A percentile compares a stretch with the other conserved stretches of the same genome.
These are phyloP conservation scores for Biston stratarius DNA, from an alignment of 2,888 invertebrate species.

Conservation along the genomic window DNA sequence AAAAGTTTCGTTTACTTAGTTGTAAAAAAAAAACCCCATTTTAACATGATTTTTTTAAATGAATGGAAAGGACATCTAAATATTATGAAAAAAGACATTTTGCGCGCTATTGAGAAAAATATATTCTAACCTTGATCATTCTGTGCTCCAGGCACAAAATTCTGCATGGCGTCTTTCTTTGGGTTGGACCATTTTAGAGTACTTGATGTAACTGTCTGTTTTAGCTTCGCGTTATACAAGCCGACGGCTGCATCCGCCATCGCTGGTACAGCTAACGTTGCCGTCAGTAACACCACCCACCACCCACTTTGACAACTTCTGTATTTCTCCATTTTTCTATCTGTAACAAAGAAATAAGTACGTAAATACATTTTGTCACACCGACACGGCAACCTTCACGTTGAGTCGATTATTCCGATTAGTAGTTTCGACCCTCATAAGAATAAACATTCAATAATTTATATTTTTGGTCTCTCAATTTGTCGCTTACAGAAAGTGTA, in stretches of 20 bases:
- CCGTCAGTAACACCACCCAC: slow-evolving; percentile 75
- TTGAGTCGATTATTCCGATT: neutral
- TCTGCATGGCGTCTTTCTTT: slow-evolving; percentile 73
- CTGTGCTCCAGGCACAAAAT: slow-evolving; percentile 89
- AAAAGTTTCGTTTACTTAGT: too few species aligned
- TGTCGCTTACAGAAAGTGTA: too few species aligned
- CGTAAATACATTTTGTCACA: neutral
- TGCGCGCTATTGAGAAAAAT: neutral
- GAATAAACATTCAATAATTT: too few species aligned
- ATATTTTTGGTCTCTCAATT: too few species aligned
- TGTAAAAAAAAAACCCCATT: too few species aligned
- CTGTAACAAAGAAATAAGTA: slow-evolving; percentile 53
- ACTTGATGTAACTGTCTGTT: slow-evolving; percentile 92
- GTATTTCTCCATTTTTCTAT: slow-evolving; percentile 70
- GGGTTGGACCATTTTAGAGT: slow-evolving; percentile 91
- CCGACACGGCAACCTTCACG: neutral
- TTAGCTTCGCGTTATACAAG: slow-evolving; percentile 77
- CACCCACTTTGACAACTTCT: slow-evolving; percentile 72
- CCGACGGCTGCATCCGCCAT: slow-evolving; percentile 72
- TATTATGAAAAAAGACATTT: too few species aligned
- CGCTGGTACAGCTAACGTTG: slow-evolving; percentile 66
- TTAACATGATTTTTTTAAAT: too few species aligned
- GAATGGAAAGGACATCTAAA: too few species aligned
- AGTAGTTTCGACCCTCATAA: too few species aligned
- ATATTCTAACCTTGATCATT: slow-evolving; percentile 68